phyloP scores from a whole-genome alignment of 2,797 vertebrate species.

The Phylloscopus collybita region DNA sequence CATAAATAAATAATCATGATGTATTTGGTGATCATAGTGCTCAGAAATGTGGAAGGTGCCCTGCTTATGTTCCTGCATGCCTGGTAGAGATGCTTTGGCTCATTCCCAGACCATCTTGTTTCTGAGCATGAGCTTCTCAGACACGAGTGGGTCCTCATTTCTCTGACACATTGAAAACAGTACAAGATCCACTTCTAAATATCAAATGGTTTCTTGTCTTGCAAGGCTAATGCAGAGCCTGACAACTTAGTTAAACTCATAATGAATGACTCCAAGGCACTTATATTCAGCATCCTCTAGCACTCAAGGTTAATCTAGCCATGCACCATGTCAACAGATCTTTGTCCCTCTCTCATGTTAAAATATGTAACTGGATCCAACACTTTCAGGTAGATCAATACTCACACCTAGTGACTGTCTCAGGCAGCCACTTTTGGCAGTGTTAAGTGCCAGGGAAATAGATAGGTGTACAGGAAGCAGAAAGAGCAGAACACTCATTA shows the following conservation, averaged over 20 bases:
- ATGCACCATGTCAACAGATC: neutral
- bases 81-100: neutral
- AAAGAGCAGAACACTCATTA: neutral
- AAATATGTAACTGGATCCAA: neutral
- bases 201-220: neutral
- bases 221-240: rapidly evolving
- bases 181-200: neutral
- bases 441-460: neutral
- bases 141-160: neutral
- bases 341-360: neutral
- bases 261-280: neutral
- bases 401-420: neutral
- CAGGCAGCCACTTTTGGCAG: neutral
- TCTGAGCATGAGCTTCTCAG: neutral
- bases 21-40: neutral
- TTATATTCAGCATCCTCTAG: neutral
- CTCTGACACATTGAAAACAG: neutral
- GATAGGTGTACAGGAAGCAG: neutral
- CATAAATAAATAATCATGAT: neutral
- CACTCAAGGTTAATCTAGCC: neutral
- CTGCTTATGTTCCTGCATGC: neutral
- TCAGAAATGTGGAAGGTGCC: neutral
- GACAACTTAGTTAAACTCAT: neutral
- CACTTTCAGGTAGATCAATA: neutral
- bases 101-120: neutral